Conservation (phyloP, 2,113 vertebrate species). For the Psilopogon haemacephalus region DNA sequence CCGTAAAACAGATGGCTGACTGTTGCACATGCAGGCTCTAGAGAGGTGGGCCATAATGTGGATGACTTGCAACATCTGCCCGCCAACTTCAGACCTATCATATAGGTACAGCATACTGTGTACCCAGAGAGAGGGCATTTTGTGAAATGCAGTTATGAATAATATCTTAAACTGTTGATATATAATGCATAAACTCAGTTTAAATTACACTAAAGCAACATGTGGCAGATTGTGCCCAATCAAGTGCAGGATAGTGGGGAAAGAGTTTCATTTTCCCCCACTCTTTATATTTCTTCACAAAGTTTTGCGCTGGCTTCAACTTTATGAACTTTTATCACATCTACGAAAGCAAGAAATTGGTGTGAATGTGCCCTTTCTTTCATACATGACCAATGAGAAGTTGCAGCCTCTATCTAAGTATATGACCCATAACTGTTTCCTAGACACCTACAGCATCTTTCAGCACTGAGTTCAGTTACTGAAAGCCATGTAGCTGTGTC, state of each 20-base stretch:
- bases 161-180: neutral
- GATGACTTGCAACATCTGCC: slow-evolving; percentile 59
- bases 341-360: neutral
- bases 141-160: neutral
- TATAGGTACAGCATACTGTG: neutral
- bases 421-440: neutral
- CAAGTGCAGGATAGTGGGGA: neutral
- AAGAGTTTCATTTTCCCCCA: neutral
- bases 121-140: neutral
- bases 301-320: neutral
- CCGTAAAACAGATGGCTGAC: slow-evolving; percentile 55
- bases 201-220: neutral
- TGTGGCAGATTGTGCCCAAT: neutral
- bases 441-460: neutral
- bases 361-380: neutral
- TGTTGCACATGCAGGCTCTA: neutral
- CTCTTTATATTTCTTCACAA: neutral
- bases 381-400: neutral
- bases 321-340: neutral
- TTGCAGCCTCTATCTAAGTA: neutral
- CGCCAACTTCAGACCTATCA: neutral
- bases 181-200: neutral
- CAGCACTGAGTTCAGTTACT: neutral
- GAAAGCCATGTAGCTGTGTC: neutral
- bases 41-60: slow-evolving; percentile 21